These are phyloP conservation scores for Chrysotoxum bicinctum DNA, from an alignment of 2,888 invertebrate genomes.

Conservation along the genomic window DNA sequence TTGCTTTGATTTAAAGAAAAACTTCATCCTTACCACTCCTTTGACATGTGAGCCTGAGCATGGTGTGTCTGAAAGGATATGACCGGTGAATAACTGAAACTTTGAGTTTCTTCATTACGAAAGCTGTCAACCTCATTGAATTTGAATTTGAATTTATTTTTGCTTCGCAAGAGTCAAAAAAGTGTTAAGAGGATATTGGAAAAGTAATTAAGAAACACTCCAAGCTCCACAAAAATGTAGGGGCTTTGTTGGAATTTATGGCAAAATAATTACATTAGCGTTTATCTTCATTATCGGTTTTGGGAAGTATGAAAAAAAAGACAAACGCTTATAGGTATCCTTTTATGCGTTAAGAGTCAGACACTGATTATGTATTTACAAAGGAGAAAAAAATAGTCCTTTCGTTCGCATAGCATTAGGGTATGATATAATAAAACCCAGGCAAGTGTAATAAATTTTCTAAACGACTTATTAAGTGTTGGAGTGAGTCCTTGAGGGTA, in stretches of 20 bases:
- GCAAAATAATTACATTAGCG: conserved; percentile 40
- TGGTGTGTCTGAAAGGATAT: conserved; percentile 9
- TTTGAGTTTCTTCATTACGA: not conserved
- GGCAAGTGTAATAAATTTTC: conserved; percentile 68
- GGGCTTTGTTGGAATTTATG: conserved; percentile 14
- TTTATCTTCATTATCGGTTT: conserved; percentile 12
- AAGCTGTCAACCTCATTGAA: not conserved
- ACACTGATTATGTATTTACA: conserved; percentile 57
- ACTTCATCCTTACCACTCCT: not conserved
- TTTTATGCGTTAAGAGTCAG: conserved; percentile 46
- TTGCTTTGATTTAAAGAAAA: not conserved
- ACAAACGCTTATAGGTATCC: conserved; percentile 13
- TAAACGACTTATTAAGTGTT: conserved; percentile 56
- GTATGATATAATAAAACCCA: conserved; percentile 56
- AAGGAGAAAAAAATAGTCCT: conserved; percentile 21
- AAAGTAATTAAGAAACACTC: conserved; percentile 16
- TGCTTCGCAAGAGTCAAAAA: no score
- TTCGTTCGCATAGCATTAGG: conserved; percentile 22
- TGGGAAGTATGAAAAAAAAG: not conserved
- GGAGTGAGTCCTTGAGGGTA: conserved; percentile 10
- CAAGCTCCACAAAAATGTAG: not conserved
- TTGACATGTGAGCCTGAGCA: not conserved
- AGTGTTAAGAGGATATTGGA: conserved; percentile 20
- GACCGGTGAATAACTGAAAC: conserved; percentile 4
- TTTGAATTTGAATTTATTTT: not conserved